Base-by-base conservation (phyloP, 2,888 invertebrate genomes). In the Lottia scabra region DNA sequence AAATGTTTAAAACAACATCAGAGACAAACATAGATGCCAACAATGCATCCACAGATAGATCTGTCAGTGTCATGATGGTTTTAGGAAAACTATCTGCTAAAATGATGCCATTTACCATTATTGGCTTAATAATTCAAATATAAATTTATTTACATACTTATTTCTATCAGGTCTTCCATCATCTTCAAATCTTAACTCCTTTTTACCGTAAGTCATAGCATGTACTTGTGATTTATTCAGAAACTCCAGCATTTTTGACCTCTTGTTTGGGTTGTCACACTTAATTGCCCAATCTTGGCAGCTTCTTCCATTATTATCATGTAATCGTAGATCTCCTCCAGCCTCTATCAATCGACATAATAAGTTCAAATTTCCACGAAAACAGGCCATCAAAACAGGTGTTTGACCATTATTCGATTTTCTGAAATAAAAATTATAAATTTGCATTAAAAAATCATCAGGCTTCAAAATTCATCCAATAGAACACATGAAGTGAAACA, bases 311-410 rank as follows among this genome's bases (percentile, higher is more conserved):
- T 83, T 76, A 65, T 83, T 82, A 76, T 91, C 91, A 78, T 89
- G 89, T 8, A 90, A 82, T 27, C 90, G 79, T 26, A 91, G 82
- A 77, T 91, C 90, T 13, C 90, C 91, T 38, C 90, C 90, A 44
- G 86, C 86, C 71, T 87, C 85, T 6, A 90, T 80, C 48, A 91
- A 81, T 30, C 84, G 78, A 23, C 85, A 82, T 19, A 91, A 73
- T 43, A 89, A 82, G 64, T 84, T 81, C 43, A 86, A 71, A 75
- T 88, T 87, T 3, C 90, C 89, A 63, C 80, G 78, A 75, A 84
- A 89, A 72, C 88, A 87, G 10, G 90, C 89, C 44, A 85, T 90
- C 81, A 91, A 91, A 13, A 90, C 84, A 23, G 91, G 88, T 1
- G 91, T 91, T 73, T 85, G 83, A 3, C 90, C 90, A 72, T 83